phyloP scores from a whole-genome alignment of 2,888 invertebrate genomes.

The Papilio elwesi region DNA sequence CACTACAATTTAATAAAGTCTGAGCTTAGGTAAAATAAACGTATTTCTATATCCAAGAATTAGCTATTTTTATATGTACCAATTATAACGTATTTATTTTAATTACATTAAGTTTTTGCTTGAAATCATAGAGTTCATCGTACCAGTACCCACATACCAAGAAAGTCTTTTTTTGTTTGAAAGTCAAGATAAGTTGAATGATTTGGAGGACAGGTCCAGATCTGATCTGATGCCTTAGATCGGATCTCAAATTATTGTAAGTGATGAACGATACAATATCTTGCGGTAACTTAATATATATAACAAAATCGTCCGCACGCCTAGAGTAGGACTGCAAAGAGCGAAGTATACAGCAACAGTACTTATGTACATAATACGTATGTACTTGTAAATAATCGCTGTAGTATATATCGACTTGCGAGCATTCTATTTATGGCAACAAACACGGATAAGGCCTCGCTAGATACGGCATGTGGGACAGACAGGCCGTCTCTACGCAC shows the following conservation, averaged over 20 bases:
- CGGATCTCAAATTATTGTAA: background rate
- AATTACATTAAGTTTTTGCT: background rate
- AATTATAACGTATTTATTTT: background rate
- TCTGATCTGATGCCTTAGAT: background rate
- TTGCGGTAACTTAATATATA: too few relatives aligned
- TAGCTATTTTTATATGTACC: background rate
- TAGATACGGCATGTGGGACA: constrained; percentile 28
- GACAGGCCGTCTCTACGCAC: constrained; percentile 30
- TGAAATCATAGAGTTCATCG: background rate
- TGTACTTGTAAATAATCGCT: background rate
- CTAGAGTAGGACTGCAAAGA: too few relatives aligned
- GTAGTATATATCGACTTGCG: background rate
- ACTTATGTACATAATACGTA: background rate
- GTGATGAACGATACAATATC: background rate
- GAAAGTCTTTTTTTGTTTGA: background rate
- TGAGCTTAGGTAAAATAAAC: constrained; percentile 10
- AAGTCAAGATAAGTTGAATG: background rate
- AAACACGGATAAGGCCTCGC: constrained; percentile 33
- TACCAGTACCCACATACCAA: background rate
- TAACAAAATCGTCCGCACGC: too few relatives aligned
- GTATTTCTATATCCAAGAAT: background rate
- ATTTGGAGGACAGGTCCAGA: background rate
- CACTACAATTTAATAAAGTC: background rate
- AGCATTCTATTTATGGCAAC: constrained; percentile 29
- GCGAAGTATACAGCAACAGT: too few relatives aligned